Evolutionary conservation across 1,140 invertebrate species (phyloP), one percentile per base, ranked within the genome.

Genomic region (Araneus ventricosus): DNA sequence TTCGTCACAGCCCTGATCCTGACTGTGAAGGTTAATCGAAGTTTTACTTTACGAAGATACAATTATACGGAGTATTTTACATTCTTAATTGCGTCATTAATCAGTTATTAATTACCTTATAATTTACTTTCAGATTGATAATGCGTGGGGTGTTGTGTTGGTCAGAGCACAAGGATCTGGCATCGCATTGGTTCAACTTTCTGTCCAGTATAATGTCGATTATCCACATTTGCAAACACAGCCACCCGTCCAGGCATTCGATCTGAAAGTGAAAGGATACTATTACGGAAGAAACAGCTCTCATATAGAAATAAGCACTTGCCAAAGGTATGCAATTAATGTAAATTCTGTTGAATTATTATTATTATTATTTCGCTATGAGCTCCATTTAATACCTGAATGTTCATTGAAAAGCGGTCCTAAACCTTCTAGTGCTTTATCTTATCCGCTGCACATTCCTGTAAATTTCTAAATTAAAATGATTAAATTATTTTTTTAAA

Each of bases 201-300:
- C 97, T 82, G 98, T 98, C n/a, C 97, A 98, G 95, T 99, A 99
- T 95, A 99, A 99, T 96, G 98, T 99, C 45, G 98, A 99, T 95
- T 97, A 97, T 94, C 95, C 96, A 24, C 96, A 96, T 95, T 98
- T 98, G 96, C 97, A 99, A 95, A 99, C 98, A 4, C 95, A 97
- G 93, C 98, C 98, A n/a, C 98, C 98, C 8, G 96, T 97, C 61
- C 96, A 96, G 79, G 96, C 98, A 5, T 99, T 99, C 95, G 96
- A 97, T 88, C 95, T 98, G 88, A 95, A 96, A 75, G 97, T 97
- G 1, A 96, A 96, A 94, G 97, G 97, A n/a, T 96, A 97, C 94
- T 98, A 97, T 95, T 96, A 97, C 95, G 98, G 98, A 85, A 97
- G 98, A 95, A 99, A 99, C 96, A 97, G 98, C 96, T 99, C 98